phyloP scores from a whole-genome alignment of 2,113 vertebrate species.

The Lasiurus borealis region DNA sequence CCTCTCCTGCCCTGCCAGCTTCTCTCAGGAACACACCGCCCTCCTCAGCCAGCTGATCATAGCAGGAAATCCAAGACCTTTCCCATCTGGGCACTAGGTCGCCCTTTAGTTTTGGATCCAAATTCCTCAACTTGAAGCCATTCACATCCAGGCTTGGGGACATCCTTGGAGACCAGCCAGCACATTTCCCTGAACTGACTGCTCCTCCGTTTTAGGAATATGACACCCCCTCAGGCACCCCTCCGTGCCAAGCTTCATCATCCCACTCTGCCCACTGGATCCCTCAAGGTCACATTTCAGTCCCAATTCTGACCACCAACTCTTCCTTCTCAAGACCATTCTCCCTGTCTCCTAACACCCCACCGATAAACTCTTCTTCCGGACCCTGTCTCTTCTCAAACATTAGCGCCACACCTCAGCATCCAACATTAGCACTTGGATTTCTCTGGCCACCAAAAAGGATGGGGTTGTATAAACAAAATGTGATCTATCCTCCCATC shows the following conservation, averaged over 20 bases:
- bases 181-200: background rate
- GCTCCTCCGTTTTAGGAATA: background rate
- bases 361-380: background rate
- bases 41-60: background rate
- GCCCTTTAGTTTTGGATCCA: background rate
- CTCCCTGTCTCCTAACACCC: background rate
- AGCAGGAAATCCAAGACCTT: slow-evolving; percentile 10
- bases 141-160: slow-evolving; percentile 34
- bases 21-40: background rate
- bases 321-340: background rate
- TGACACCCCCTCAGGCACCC: background rate
- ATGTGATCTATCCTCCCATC: background rate
- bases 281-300: background rate
- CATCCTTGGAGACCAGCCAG: background rate
- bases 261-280: background rate
- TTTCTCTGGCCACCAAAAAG: background rate
- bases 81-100: slow-evolving; percentile 26
- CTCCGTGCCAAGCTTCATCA: background rate
- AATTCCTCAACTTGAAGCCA: slow-evolving; percentile 26
- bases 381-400: background rate
- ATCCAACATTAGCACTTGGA: background rate
- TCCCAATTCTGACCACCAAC: background rate
- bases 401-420: background rate
- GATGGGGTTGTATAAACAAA: background rate
- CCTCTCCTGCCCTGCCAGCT: background rate